Conservation (phyloP, 2,113 vertebrate species). For the Archilochus colubris region DNA sequence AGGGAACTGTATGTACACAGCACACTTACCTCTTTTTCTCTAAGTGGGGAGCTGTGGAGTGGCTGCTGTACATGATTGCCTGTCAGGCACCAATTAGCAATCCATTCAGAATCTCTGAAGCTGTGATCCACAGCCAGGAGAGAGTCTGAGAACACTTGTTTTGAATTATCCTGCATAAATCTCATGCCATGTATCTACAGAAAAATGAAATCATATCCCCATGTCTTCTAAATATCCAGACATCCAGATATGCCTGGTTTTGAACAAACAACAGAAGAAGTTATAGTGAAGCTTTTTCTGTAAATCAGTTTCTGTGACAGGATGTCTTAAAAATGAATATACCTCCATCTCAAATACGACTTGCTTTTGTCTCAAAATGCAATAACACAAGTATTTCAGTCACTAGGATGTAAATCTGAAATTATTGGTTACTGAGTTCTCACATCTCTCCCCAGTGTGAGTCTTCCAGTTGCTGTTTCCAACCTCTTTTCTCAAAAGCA, state of each 20-base stretch:
- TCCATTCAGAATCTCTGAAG: slow-evolving; percentile 51
- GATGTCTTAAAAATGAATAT: slow-evolving; percentile 35
- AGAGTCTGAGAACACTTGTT: slow-evolving; percentile 56
- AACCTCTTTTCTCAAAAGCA: slow-evolving; percentile 8
- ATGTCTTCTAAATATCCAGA: not conserved
- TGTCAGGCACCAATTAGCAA: slow-evolving; percentile 64
- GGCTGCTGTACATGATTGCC: slow-evolving; percentile 41
- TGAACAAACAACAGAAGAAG: slow-evolving; percentile 18
- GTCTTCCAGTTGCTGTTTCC: not conserved
- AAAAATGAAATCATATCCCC: slow-evolving; percentile 27
- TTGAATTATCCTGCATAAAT: slow-evolving; percentile 43
- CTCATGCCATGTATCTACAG: not conserved
- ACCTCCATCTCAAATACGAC: not conserved
- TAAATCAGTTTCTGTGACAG: slow-evolving; percentile 6
- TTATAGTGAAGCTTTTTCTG: not conserved
- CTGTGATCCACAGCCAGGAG: slow-evolving; percentile 50
- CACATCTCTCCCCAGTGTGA: not conserved
- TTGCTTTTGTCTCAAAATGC: slow-evolving; percentile 16
- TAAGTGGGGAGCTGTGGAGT: slow-evolving; percentile 36
- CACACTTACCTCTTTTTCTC: slow-evolving; percentile 38
- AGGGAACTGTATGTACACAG: slow-evolving; percentile 31
- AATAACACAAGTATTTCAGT: not conserved
- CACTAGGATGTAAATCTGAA: slow-evolving; percentile 1
- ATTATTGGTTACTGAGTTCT: not conserved
- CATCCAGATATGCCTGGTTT: slow-evolving; percentile 5